Conservation (phyloP, 2,888 invertebrate genomes). For the Drosophila antonietae region DNA sequence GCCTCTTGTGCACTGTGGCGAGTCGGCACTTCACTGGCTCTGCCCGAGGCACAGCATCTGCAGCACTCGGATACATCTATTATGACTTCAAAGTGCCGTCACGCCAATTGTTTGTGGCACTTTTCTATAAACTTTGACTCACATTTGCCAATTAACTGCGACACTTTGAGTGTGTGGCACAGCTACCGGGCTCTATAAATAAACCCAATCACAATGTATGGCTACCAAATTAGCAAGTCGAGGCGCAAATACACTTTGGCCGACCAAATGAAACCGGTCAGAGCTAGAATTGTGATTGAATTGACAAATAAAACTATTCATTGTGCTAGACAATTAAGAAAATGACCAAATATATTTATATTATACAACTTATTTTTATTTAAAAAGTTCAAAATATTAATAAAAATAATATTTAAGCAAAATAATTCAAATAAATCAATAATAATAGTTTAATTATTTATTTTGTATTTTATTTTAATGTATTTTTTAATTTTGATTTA, state of each 20-base stretch:
- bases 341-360: no score
- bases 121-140: slow-evolving; percentile 81
- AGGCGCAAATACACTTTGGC: slow-evolving; percentile 44
- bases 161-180: slow-evolving; percentile 78
- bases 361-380: no score
- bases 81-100: slow-evolving; percentile 80
- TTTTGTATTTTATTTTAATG: no score
- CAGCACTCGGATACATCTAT: slow-evolving; percentile 65
- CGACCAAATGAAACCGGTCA: neutral
- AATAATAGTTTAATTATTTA: no score
- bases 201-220: slow-evolving; percentile 62
- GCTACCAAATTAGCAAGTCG: slow-evolving; percentile 22
- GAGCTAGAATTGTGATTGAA: neutral
- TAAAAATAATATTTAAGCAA: no score
- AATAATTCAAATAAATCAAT: no score
- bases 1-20: slow-evolving; percentile 22
- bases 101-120: slow-evolving; percentile 78
- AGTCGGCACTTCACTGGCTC: slow-evolving; percentile 67
- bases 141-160: slow-evolving; percentile 80
- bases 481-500: no score
- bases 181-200: slow-evolving; percentile 77
- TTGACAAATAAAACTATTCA: slow-evolving; percentile 1
- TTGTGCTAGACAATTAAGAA: neutral
- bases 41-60: slow-evolving; percentile 7
- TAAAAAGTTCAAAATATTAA: no score